A percentile compares a stretch with the other conserved stretches of the same genome.
phyloP scores from a whole-genome alignment of 2,797 vertebrate genomes.

The Psittacula echo region DNA sequence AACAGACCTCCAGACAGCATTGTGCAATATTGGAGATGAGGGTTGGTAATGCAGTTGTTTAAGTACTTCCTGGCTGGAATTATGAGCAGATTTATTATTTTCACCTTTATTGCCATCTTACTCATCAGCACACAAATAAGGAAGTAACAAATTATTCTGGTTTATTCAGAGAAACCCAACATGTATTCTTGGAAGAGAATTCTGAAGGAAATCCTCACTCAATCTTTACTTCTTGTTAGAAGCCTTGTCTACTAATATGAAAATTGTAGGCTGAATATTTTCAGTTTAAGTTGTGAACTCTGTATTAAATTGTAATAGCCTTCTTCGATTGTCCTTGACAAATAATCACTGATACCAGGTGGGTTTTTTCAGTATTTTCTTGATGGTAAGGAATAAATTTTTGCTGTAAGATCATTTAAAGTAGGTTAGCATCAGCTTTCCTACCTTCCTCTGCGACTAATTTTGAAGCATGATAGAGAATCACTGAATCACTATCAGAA shows the following conservation, averaged over 20 bases:
- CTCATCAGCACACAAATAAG: background rate
- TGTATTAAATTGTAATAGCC: background rate
- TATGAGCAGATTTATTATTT: background rate
- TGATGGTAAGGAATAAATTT: background rate
- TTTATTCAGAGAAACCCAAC: background rate
- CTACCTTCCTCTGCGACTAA: background rate
- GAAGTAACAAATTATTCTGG: background rate
- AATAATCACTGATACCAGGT: background rate
- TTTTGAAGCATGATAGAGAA: background rate
- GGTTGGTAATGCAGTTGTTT: background rate
- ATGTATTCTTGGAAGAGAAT: background rate
- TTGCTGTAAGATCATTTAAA: background rate
- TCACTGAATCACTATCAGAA: background rate
- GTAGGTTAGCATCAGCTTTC: background rate
- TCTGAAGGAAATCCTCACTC: background rate
- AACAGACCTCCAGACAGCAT: background rate
- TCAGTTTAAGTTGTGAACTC: constrained; percentile 1
- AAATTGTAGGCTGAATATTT: background rate
- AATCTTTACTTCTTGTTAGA: constrained; percentile 1
- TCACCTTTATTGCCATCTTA: background rate
- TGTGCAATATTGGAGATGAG: background rate
- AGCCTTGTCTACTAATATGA: background rate
- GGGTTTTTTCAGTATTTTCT: background rate
- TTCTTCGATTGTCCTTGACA: background rate
- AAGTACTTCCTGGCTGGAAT: background rate